Conservation (phyloP, 2,797 vertebrate species). For the Spondyliosoma cantharus region DNA sequence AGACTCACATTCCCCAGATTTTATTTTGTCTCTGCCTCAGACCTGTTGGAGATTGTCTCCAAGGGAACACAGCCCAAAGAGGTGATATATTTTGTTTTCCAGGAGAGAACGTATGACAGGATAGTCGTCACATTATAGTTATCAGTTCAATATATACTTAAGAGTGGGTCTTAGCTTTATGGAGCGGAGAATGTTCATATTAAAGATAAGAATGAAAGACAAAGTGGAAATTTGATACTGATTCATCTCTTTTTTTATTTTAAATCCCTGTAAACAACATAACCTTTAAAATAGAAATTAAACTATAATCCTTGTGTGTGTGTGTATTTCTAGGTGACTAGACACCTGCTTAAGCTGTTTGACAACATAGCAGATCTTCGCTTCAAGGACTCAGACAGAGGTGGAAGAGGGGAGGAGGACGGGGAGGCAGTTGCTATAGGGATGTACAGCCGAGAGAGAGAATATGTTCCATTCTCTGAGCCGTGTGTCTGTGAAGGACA, state of each 20-base stretch:
- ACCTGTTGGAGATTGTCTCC: slow-evolving; percentile 87
- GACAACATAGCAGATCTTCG: slow-evolving; percentile 86
- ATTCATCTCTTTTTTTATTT: neutral
- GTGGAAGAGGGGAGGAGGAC: slow-evolving; percentile 54
- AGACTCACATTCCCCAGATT: slow-evolving; percentile 84
- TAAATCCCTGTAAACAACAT: slow-evolving; percentile 10
- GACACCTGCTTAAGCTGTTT: slow-evolving; percentile 86
- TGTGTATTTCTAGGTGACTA: slow-evolving; percentile 81
- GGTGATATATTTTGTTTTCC: slow-evolving; percentile 56
- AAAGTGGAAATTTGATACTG: slow-evolving; percentile 4
- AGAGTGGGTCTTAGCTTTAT: neutral
- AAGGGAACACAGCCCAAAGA: slow-evolving; percentile 85
- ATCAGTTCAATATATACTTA: slow-evolving; percentile 14
- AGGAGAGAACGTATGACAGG: neutral
- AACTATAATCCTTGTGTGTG: slow-evolving; percentile 9
- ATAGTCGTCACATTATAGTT: neutral
- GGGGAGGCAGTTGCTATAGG: slow-evolving; percentile 71
- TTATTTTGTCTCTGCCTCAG: slow-evolving; percentile 84
- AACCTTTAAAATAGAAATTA: slow-evolving; percentile 8
- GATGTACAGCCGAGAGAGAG: slow-evolving; percentile 87
- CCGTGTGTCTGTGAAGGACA: slow-evolving; percentile 81
- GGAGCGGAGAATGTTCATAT: neutral
- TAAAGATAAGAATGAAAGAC: slow-evolving; percentile 25
- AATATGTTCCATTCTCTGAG: slow-evolving; percentile 84
- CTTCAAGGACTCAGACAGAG: slow-evolving; percentile 77